These are phyloP conservation scores for Martes flavigula DNA, from an alignment of 2,797 vertebrate species.

Conservation along the genomic window DNA sequence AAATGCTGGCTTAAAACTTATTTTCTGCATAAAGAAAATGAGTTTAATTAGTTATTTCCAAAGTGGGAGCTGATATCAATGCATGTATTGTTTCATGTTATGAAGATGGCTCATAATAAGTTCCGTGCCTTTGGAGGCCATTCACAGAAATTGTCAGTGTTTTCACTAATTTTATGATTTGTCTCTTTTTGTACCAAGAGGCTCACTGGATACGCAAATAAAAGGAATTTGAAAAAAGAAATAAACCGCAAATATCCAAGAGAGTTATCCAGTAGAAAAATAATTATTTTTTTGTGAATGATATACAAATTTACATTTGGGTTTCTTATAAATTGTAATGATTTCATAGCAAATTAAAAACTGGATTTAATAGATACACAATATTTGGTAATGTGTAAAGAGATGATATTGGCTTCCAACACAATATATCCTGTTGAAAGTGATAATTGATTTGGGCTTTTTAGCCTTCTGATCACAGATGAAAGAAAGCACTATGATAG, in stretches of 20 bases:
- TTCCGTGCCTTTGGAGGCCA: background rate
- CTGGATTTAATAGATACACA: background rate
- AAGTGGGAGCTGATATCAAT: background rate
- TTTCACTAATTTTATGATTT: constrained; percentile 34
- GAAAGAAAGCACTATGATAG: background rate
- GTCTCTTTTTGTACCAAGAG: background rate
- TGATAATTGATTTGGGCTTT: background rate
- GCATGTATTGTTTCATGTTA: background rate
- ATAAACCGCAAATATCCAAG: background rate
- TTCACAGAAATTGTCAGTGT: background rate
- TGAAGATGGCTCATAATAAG: background rate
- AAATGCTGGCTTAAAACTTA: background rate
- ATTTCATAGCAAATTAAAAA: constrained; percentile 28
- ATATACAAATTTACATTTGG: background rate
- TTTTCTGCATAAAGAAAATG: constrained; percentile 9
- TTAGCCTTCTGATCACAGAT: constrained; percentile 20
- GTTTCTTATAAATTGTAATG: background rate
- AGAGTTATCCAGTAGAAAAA: constrained; percentile 24
- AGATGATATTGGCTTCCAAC: background rate
- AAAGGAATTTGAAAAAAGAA: constrained; percentile 10
- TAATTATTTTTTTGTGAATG: background rate
- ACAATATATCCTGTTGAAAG: background rate
- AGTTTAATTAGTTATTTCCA: constrained; percentile 49
- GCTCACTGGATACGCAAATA: background rate
- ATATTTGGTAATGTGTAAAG: constrained; percentile 46